Conservation (phyloP, 2,888 invertebrate genomes). For the Nomada lathburiana region DNA sequence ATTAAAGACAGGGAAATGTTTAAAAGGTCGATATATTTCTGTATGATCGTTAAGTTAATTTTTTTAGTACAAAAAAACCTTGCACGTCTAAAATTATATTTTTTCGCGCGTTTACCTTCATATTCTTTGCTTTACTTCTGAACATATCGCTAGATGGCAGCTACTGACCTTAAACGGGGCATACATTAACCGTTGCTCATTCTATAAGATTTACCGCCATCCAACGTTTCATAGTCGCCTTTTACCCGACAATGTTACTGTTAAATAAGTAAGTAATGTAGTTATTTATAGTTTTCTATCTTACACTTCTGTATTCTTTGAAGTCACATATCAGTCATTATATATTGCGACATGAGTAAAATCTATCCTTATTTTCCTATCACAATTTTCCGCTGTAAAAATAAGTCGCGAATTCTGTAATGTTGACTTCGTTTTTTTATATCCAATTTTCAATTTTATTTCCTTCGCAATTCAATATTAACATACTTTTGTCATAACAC, state of each 20-base stretch:
- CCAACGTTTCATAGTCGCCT: background rate
- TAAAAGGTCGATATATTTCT: background rate
- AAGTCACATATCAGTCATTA: no score
- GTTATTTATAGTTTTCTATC: background rate
- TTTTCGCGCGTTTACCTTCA: background rate
- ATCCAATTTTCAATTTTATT: constrained; percentile 2
- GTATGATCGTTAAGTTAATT: background rate
- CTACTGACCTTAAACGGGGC: no score
- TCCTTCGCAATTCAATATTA: background rate
- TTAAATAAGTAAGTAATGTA: background rate
- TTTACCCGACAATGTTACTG: background rate
- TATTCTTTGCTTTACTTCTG: background rate
- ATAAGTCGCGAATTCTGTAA: background rate
- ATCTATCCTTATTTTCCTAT: no score
- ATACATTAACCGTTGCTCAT: no score
- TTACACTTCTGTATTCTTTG: no score
- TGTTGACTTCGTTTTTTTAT: background rate
- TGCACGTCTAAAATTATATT: background rate
- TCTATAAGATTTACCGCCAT: background rate
- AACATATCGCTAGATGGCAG: constrained; percentile 3
- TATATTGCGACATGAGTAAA: no score
- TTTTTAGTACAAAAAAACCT: background rate
- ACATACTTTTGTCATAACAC: background rate
- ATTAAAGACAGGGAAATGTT: background rate
- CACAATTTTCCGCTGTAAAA: no score